phyloP scores from a whole-genome alignment of 1,140 invertebrate genomes.

The Heliconius melpomene region DNA sequence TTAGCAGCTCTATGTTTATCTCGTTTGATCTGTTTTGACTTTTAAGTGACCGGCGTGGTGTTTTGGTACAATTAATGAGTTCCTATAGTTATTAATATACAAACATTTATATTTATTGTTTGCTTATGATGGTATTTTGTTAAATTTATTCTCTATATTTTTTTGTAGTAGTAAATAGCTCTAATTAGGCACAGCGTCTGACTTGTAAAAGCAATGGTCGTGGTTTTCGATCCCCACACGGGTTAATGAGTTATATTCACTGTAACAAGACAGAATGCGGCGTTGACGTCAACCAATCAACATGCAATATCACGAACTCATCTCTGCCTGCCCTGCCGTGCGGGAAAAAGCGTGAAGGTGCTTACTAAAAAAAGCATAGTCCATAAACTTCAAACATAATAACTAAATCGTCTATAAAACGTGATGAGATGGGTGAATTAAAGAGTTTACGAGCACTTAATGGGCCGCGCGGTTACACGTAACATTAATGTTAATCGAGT shows the following conservation, averaged over 20 bases:
- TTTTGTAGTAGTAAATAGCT: no score
- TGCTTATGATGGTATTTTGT: background rate
- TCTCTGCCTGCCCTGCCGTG: no score
- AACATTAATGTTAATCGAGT: slow-evolving; percentile 24
- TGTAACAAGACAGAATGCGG: no score
- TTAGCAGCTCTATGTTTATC: slow-evolving; percentile 3
- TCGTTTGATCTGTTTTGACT: slow-evolving; percentile 20
- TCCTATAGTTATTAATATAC: slow-evolving; percentile 5
- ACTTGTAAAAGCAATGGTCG: no score
- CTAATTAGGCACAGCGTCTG: no score
- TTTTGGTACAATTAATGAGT: background rate
- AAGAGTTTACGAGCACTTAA: slow-evolving; percentile 34
- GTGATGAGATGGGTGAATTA: slow-evolving; percentile 21
- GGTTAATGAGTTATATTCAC: background rate
- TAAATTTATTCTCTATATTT: background rate
- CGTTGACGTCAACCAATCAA: no score
- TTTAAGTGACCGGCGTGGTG: background rate
- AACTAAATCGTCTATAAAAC: slow-evolving; percentile 15
- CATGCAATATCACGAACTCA: no score
- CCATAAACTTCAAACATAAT: background rate
- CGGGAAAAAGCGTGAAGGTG: no score
- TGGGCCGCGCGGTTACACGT: slow-evolving; percentile 18
- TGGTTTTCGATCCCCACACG: background rate
- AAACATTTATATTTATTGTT: background rate
- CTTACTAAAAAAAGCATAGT: background rate